Conservation (phyloP, 1,140 invertebrate species). For the Lepidurus apus region DNA sequence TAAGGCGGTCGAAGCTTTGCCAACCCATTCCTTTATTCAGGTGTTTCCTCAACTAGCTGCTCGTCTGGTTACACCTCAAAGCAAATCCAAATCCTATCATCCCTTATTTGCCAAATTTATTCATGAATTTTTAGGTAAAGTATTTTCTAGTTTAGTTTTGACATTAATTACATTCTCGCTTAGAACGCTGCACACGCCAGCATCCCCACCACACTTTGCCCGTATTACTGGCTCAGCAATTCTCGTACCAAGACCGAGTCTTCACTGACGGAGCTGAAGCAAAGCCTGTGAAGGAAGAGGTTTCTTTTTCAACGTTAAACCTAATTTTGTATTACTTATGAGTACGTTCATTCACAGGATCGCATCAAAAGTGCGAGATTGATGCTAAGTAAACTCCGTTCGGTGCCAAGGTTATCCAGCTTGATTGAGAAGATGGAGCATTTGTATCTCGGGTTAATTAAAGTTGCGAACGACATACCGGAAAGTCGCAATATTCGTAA, state of each 20-base stretch:
- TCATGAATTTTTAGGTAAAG: neutral
- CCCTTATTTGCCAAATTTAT: constrained; percentile 37
- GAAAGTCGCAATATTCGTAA: constrained; percentile 35
- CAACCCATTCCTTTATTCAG: constrained; percentile 73
- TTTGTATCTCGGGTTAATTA: constrained; percentile 51
- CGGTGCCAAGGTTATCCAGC: constrained; percentile 39
- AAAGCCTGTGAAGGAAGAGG: neutral
- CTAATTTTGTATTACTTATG: neutral
- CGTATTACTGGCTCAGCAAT: neutral
- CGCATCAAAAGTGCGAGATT: constrained; percentile 47
- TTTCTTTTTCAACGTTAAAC: neutral
- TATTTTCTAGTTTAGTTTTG: neutral
- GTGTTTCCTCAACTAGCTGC: constrained; percentile 80
- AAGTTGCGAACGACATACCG: constrained; percentile 46
- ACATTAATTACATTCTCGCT: neutral
- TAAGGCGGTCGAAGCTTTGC: constrained; percentile 53
- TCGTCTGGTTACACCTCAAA: constrained; percentile 53
- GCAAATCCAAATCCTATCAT: constrained; percentile 22
- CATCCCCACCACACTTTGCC: neutral
- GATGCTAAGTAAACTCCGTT: constrained; percentile 48
- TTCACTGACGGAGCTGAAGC: neutral
- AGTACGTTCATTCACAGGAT: neutral
- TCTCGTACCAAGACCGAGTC: neutral
- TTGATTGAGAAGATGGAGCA: constrained; percentile 47
- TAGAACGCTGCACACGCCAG: neutral